Conservation (phyloP, 1,140 invertebrate genomes). For the Ceratina japonica region DNA sequence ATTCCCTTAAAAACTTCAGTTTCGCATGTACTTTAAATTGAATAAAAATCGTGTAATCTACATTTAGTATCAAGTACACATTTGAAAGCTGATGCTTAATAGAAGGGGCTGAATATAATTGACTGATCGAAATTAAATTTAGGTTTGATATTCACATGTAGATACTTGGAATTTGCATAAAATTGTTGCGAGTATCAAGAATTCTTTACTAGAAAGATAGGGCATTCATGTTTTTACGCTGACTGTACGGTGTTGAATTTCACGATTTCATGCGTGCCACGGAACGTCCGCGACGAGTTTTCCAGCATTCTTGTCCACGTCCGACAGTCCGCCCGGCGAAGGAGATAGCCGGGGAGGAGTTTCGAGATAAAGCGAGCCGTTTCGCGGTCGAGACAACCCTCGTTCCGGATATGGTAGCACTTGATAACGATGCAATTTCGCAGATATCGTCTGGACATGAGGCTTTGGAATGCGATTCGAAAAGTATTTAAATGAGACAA, state of each 20-base stretch:
- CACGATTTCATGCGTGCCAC: constrained; percentile 7
- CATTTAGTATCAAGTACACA: too few species aligned
- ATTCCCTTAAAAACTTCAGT: too few species aligned
- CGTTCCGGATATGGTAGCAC: constrained; percentile 17
- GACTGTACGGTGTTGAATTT: constrained; percentile 21
- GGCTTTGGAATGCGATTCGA: constrained; percentile 16
- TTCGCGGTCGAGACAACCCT: constrained; percentile 2
- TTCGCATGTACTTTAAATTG: too few species aligned
- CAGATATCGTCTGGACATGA: constrained; percentile 38
- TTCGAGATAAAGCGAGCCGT: constrained; percentile 21
- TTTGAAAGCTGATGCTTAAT: too few species aligned
- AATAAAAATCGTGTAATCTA: too few species aligned
- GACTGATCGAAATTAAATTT: too few species aligned
- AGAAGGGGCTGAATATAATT: too few species aligned
- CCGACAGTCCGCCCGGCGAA: background rate
- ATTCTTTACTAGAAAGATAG: too few species aligned
- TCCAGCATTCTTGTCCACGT: background rate
- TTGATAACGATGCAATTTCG: constrained; percentile 53
- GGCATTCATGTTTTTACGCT: too few species aligned
- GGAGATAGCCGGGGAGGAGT: background rate
- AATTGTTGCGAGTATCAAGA: too few species aligned
- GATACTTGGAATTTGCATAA: too few species aligned
- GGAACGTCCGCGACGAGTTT: constrained; percentile 7
- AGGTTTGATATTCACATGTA: too few species aligned
- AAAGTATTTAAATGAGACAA: constrained; percentile 31